phyloP scores from a whole-genome alignment of 2,888 invertebrate species.

The Abrostola triplasia region DNA sequence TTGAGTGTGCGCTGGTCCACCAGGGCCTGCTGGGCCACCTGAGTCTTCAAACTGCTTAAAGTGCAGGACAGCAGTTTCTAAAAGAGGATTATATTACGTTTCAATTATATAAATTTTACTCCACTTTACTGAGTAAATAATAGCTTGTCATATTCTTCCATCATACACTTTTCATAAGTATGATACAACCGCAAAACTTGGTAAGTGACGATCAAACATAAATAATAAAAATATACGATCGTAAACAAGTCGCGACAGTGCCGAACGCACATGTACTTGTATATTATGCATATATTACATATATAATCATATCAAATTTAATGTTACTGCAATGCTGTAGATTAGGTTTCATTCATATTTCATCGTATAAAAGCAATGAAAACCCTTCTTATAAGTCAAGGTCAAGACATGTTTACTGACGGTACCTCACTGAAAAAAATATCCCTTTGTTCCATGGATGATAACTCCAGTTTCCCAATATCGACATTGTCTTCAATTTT shows the following conservation, averaged over 20 bases:
- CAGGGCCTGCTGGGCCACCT: constrained; percentile 88
- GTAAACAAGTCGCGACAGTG: constrained; percentile 56
- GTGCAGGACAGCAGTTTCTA: constrained; percentile 87
- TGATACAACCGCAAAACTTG: constrained; percentile 4
- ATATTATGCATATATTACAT: constrained; percentile 26
- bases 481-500: constrained; percentile 88
- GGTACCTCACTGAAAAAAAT: constrained; percentile 91
- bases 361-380: constrained; percentile 49
- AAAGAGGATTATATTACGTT: constrained; percentile 41
- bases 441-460: constrained; percentile 89
- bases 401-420: constrained; percentile 83
- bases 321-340: constrained; percentile 19
- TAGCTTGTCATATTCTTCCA: no score
- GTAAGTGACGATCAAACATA: background rate
- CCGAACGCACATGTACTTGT: constrained; percentile 59
- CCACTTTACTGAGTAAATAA: background rate
- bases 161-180: background rate
- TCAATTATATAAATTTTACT: constrained; percentile 6
- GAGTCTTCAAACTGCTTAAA: constrained; percentile 83
- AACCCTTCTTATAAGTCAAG: constrained; percentile 76
- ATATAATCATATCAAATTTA: constrained; percentile 33
- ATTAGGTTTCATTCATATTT: constrained; percentile 40
- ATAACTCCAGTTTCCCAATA: constrained; percentile 87
- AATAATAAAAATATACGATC: constrained; percentile 28
- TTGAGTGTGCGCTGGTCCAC: constrained; percentile 88